Conservation (phyloP, 2,888 invertebrate species). For the Dolichopus griseipennis region DNA sequence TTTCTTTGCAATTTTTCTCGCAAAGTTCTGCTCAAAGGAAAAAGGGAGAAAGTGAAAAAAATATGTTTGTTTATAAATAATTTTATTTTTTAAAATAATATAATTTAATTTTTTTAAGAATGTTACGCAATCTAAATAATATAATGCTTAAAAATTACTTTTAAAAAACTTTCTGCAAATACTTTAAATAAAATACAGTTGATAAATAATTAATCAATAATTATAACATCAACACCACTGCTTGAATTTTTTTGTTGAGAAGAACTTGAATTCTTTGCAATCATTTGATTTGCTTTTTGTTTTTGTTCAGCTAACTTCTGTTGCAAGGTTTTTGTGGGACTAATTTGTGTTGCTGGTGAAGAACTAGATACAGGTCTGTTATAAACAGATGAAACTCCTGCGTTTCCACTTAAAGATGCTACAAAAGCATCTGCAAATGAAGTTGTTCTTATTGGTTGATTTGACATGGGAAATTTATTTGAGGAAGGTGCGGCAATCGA, state of each 20-base stretch:
- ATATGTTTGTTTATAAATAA: no score
- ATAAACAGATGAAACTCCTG: conserved; percentile 14
- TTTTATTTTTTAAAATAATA: no score
- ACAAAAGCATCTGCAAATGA: conserved; percentile 20
- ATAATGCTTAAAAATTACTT: no score
- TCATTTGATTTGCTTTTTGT: conserved; percentile 38
- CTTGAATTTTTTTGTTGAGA: neutral
- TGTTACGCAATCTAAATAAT: no score
- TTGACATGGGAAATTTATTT: neutral
- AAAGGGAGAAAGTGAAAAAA: no score
- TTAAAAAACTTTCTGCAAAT: no score
- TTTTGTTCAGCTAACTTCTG: conserved; percentile 57
- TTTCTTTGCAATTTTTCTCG: no score
- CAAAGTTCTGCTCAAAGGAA: no score
- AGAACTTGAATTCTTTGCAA: neutral
- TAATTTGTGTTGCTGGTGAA: conserved; percentile 35
- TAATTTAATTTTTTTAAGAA: no score
- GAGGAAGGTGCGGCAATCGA: conserved; percentile 11
- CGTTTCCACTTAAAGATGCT: conserved; percentile 18
- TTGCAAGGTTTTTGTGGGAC: conserved; percentile 57
- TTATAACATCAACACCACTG: neutral
- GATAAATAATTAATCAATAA: neutral
- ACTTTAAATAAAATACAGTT: neutral
- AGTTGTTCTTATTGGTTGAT: conserved; percentile 17
- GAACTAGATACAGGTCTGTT: conserved; percentile 14